phyloP scores from a whole-genome alignment of 53 echinoderm and acorn worm genomes.

The Actinopyga echinites region DNA sequence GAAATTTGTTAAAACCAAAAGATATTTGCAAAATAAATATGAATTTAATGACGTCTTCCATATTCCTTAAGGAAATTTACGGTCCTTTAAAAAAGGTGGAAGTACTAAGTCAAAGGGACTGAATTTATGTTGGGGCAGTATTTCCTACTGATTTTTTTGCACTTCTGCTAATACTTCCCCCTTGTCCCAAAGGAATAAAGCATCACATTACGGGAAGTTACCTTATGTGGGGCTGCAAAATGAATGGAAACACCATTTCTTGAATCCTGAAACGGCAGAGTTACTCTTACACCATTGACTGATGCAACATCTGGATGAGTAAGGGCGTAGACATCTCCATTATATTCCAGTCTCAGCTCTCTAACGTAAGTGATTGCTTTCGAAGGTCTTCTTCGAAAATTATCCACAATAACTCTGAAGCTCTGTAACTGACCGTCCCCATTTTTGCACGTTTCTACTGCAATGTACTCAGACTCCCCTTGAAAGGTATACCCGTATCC shows the following conservation, averaged over 20 bases:
- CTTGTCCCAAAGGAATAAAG: neutral
- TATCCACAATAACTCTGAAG: constrained; percentile 20
- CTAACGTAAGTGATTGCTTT: constrained; percentile 15
- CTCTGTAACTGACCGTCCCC: neutral
- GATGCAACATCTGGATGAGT: neutral
- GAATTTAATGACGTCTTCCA: too few species aligned
- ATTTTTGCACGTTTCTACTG: constrained; percentile 1
- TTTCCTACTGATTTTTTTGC: too few species aligned
- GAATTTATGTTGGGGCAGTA: too few species aligned
- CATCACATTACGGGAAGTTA: neutral
- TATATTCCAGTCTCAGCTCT: constrained; percentile 7
- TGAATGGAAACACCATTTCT: neutral
- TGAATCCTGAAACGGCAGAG: neutral
- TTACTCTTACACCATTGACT: constrained; percentile 19
- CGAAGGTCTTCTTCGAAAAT: neutral
- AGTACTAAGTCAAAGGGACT: too few species aligned
- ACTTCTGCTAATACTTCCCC: too few species aligned
- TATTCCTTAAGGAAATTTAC: too few species aligned
- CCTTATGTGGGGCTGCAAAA: constrained; percentile 18
- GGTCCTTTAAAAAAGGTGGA: too few species aligned
- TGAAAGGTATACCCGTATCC: constrained; percentile 4
- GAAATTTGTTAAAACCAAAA: too few species aligned
- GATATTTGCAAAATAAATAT: too few species aligned
- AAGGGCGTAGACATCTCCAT: neutral
- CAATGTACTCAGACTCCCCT: constrained; percentile 23